Evolutionary conservation across 2,797 vertebrate species (phyloP).

Genomic region (Lophotriccus pileatus): DNA sequence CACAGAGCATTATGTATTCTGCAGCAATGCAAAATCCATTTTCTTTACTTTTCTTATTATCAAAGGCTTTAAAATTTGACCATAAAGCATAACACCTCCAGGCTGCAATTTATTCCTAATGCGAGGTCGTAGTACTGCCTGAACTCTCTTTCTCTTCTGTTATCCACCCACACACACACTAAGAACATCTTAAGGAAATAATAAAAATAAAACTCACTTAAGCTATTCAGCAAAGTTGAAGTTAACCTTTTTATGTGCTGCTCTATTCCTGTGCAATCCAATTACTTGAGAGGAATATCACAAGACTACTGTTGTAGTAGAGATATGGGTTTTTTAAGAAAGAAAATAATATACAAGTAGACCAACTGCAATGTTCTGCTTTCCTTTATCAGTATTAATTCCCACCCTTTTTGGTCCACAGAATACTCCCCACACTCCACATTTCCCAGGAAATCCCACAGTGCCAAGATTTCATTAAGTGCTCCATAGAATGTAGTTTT

Average conservation of each 20-base stretch:
- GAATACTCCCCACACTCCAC: background rate
- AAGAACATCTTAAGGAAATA: background rate
- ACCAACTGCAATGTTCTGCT: background rate
- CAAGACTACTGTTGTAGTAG: background rate
- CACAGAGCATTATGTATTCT: background rate
- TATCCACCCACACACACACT: background rate
- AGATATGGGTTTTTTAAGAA: background rate
- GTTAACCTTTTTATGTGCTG: background rate
- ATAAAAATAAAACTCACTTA: constrained; percentile 3
- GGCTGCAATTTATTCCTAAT: constrained; percentile 41
- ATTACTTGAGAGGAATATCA: background rate
- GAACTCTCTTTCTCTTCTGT: background rate
- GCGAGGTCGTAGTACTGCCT: background rate
- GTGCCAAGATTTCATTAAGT: background rate
- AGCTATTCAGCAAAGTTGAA: background rate
- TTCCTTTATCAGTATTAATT: background rate
- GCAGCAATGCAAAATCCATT: constrained; percentile 1
- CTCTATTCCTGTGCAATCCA: background rate
- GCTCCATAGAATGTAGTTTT: background rate
- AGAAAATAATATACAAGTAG: background rate
- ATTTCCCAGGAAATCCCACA: background rate
- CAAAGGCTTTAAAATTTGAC: constrained; percentile 32
- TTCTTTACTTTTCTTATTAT: background rate
- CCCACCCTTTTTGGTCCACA: background rate
- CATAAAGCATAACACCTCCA: constrained; percentile 20